Conservation (phyloP, 2,888 invertebrate species). For the Elgonia sp. region DNA sequence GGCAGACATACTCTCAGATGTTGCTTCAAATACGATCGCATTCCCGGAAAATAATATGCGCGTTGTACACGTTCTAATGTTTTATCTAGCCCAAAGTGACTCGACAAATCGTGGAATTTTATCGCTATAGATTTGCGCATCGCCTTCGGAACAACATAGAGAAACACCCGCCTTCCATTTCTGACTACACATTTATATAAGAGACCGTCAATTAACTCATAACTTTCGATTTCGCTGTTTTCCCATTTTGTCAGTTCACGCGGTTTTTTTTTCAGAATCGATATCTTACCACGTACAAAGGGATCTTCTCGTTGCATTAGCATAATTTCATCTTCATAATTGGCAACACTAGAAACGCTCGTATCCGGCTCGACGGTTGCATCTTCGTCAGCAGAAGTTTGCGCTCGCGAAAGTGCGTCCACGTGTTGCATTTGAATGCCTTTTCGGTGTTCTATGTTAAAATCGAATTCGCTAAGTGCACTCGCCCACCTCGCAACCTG, state of each 20-base stretch:
- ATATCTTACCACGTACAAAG: background rate
- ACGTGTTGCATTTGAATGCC: too few species aligned
- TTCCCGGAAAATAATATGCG: background rate
- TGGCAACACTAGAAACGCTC: background rate
- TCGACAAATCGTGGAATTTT: too few species aligned
- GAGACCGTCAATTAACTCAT: background rate
- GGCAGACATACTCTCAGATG: too few species aligned
- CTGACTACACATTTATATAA: background rate
- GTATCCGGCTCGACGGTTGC: too few species aligned
- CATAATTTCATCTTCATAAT: constrained; percentile 14
- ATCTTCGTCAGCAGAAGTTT: too few species aligned
- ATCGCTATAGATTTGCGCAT: too few species aligned
- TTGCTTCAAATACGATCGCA: too few species aligned
- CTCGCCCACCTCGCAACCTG: constrained; percentile 73
- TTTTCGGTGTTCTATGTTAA: too few species aligned
- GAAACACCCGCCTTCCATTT: background rate
- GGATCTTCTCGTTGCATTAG: background rate
- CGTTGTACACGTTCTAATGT: background rate
- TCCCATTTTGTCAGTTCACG: background rate
- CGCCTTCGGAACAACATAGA: background rate
- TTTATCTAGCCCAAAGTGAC: background rate
- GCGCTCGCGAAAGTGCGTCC: too few species aligned
- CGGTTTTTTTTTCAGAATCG: constrained; percentile 3
- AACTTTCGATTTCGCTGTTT: background rate
- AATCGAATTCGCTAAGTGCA: constrained; percentile 66